A percentile compares a stretch with the other conserved stretches of the same genome.
Conservation (phyloP, 2,888 invertebrate genomes). For the Cyaniris semiargus region DNA sequence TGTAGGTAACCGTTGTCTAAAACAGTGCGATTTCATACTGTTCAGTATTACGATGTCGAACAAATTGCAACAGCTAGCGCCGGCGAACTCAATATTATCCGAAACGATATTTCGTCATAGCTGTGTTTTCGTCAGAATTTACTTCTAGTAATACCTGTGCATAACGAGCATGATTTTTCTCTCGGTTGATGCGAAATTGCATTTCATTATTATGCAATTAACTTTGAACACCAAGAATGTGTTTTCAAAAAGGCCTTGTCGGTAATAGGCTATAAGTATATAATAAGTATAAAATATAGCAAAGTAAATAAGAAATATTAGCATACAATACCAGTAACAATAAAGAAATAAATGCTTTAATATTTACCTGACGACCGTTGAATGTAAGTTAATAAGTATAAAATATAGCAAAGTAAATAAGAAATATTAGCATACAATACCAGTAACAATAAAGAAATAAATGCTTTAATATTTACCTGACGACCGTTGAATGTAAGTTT, state of each 20-base stretch:
- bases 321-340: not conserved
- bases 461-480: not conserved
- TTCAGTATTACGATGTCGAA: not conserved
- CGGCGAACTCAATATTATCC: not conserved
- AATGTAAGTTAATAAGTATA: conserved; percentile 1
- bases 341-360: not conserved
- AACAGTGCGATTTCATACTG: not conserved
- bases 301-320: not conserved
- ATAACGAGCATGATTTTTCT: not conserved
- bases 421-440: not conserved
- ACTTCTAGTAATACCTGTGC: not conserved
- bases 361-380: not conserved
- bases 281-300: not conserved
- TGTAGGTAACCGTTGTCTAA: not conserved
- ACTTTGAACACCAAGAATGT: not conserved
- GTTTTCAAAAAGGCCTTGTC: not conserved
- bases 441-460: not conserved
- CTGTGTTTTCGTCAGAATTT: not conserved
- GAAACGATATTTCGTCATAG: conserved; percentile 16
- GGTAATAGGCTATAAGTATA: not conserved
- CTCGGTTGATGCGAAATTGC: not conserved
- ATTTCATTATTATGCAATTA: not conserved
- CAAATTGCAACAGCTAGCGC: not conserved
- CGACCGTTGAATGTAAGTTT: not conserved
- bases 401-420: not conserved